These are phyloP conservation scores for Yponomeuta plumbellus DNA, from an alignment of 2,888 invertebrate species.

Conservation along the genomic window DNA sequence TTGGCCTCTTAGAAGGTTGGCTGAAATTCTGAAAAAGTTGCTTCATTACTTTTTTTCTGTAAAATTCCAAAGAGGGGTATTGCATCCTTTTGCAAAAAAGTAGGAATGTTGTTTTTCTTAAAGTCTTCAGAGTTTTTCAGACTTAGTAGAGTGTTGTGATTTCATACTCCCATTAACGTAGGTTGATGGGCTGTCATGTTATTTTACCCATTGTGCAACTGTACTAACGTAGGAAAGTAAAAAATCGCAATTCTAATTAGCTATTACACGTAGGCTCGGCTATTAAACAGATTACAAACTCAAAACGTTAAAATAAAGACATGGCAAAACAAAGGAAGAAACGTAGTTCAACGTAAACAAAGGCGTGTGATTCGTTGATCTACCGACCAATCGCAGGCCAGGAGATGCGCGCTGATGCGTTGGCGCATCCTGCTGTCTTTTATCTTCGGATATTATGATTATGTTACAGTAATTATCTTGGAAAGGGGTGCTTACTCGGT, in stretches of 20 bases:
- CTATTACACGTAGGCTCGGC: neutral
- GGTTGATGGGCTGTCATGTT: neutral
- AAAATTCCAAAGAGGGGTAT: too few relatives aligned
- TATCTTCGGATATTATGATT: conserved; percentile 24
- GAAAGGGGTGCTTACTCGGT: conserved; percentile 9
- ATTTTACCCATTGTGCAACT: neutral
- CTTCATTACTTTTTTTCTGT: neutral
- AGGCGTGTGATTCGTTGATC: conserved; percentile 21
- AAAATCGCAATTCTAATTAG: neutral
- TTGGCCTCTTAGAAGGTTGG: neutral
- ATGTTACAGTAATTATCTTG: conserved; percentile 22
- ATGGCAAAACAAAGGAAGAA: conserved; percentile 22
- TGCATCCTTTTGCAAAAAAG: too few relatives aligned
- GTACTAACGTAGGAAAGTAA: neutral
- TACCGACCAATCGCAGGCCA: conserved; percentile 24
- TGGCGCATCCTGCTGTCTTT: conserved; percentile 28
- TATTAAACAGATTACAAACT: neutral
- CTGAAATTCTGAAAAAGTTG: neutral
- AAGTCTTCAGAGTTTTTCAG: too few relatives aligned
- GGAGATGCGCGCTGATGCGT: conserved; percentile 32
- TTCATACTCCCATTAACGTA: neutral
- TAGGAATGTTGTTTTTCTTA: too few relatives aligned
- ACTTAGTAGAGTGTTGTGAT: too few relatives aligned
- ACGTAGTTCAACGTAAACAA: conserved; percentile 23
- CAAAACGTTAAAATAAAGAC: neutral